A percentile compares a stretch with the other conserved stretches of the same genome.
These are phyloP conservation scores for Aethes cnicana DNA, from an alignment of 2,888 invertebrate genomes.

Conservation along the genomic window DNA sequence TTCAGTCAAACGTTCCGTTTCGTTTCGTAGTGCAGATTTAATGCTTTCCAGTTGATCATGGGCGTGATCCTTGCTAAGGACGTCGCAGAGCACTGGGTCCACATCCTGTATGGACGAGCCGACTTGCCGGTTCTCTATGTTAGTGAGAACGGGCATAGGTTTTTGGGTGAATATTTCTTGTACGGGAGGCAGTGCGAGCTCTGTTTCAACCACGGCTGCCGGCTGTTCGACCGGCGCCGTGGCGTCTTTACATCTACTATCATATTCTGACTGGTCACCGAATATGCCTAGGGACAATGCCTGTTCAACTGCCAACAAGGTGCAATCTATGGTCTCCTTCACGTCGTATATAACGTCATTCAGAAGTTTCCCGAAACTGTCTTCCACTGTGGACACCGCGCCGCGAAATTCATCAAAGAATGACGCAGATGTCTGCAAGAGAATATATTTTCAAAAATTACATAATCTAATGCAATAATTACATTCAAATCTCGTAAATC, in stretches of 20 bases:
- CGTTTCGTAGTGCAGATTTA: slow-evolving; percentile 44
- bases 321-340: slow-evolving; percentile 63
- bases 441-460: too few species aligned
- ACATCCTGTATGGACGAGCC: slow-evolving; percentile 39
- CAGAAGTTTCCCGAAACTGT: slow-evolving; percentile 60
- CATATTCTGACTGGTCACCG: slow-evolving; percentile 39
- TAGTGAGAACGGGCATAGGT: neutral
- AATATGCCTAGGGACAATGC: slow-evolving; percentile 46
- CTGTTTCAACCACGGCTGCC: slow-evolving; percentile 1
- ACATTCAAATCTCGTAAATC: neutral
- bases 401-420: slow-evolving; percentile 55
- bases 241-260: slow-evolving; percentile 37
- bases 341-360: slow-evolving; percentile 62
- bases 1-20: slow-evolving; percentile 50
- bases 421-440: slow-evolving; percentile 62
- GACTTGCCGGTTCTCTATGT: slow-evolving; percentile 34
- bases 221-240: neutral
- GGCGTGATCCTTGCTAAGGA: slow-evolving; percentile 38
- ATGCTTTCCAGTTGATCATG: slow-evolving; percentile 41
- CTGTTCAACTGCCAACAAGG: slow-evolving; percentile 62
- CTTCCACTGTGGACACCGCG: slow-evolving; percentile 53
- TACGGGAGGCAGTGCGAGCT: slow-evolving; percentile 1
- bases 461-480: too few species aligned
- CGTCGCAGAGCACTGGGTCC: slow-evolving; percentile 40
- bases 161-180: neutral